These are phyloP conservation scores for Leucozona laternaria DNA, from an alignment of 2,888 invertebrate genomes.

Conservation along the genomic window DNA sequence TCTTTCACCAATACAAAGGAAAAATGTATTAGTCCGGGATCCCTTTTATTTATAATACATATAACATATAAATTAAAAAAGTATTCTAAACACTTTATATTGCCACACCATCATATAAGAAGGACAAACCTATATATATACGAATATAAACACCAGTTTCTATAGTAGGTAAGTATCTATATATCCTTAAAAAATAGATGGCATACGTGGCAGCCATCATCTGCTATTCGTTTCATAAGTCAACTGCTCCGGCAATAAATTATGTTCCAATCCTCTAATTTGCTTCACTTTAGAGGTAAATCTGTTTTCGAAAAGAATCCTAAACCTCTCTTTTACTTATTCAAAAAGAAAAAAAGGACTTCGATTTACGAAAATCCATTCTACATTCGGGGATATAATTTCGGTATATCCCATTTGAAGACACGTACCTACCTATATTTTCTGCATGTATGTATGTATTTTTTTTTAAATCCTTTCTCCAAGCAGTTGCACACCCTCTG, in stretches of 20 bases:
- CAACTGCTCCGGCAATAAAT: conserved; percentile 73
- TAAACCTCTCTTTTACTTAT: conserved; percentile 74
- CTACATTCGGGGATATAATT: conserved; percentile 46
- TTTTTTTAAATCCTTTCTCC: conserved; percentile 60
- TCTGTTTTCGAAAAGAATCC: conserved; percentile 59
- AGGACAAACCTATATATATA: conserved; percentile 8
- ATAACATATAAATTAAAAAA: conserved; percentile 31
- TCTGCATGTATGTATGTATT: not conserved
- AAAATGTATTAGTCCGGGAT: not conserved
- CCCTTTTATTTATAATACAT: conserved; percentile 16
- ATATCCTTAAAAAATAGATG: conserved; percentile 47
- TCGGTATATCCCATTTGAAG: conserved; percentile 71
- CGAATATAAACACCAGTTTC: not conserved
- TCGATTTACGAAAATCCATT: conserved; percentile 46
- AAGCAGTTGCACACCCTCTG: conserved; percentile 31
- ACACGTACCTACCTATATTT: conserved; percentile 47
- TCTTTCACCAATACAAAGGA: conserved; percentile 12
- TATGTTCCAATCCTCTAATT: conserved; percentile 75
- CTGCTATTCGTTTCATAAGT: conserved; percentile 72
- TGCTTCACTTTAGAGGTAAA: conserved; percentile 73
- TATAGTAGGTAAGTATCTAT: not conserved
- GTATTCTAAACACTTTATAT: conserved; percentile 34
- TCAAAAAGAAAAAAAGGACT: conserved; percentile 38
- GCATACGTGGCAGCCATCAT: conserved; percentile 69
- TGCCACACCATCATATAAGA: conserved; percentile 10